Percentiles rank a stretch among this genome's conserved stretches.
Conservation (phyloP, 1,140 invertebrate genomes). For the Colletes gigas region DNA sequence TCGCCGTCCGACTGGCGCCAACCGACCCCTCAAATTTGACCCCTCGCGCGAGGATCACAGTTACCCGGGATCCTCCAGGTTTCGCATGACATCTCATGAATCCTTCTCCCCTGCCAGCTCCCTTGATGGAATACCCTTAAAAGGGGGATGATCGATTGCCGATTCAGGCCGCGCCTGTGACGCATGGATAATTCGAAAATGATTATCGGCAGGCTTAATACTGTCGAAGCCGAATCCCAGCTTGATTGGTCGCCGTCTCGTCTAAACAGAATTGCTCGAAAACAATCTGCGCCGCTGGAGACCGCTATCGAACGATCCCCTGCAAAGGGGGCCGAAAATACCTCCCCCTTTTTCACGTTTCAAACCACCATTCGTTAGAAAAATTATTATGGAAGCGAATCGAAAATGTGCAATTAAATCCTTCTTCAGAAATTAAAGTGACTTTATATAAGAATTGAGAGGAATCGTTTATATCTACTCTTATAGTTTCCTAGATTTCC, state of each 20-base stretch:
- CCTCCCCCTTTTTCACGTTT: no score
- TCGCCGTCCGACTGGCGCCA: conserved; percentile 43
- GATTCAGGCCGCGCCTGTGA: conserved; percentile 8
- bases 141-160: conserved; percentile 46
- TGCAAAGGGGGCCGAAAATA: neutral
- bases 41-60: conserved; percentile 29
- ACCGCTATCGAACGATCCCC: no score
- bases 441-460: no score
- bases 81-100: conserved; percentile 42
- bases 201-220: conserved; percentile 19
- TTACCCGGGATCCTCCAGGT: conserved; percentile 28
- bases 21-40: conserved; percentile 63
- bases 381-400: no score
- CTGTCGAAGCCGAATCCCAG: conserved; percentile 6
- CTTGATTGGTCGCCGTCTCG: conserved; percentile 8
- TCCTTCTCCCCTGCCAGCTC: conserved; percentile 13
- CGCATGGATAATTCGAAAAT: conserved; percentile 31
- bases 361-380: no score
- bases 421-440: no score
- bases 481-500: no score
- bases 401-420: no score
- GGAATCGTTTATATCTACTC: no score
- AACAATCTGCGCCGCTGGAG: neutral
- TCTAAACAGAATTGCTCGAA: conserved; percentile 1
- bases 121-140: conserved; percentile 24